phyloP scores from a whole-genome alignment of 2,113 vertebrate species.

The Bufo bufo region DNA sequence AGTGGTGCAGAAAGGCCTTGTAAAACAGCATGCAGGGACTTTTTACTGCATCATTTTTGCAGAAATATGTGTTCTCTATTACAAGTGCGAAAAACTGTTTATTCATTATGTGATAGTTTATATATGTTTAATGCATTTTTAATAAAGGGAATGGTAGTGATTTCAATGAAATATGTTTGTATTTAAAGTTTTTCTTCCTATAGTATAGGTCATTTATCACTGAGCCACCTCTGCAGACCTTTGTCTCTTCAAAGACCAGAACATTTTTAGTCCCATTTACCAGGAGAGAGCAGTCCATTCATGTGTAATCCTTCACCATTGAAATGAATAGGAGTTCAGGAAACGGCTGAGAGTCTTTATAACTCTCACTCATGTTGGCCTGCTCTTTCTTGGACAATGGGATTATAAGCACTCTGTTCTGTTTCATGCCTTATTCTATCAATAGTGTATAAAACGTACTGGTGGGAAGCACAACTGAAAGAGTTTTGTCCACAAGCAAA shows the following conservation, averaged over 20 bases:
- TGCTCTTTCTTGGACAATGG: too few species aligned
- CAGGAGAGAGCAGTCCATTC: not conserved
- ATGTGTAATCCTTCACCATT: not conserved
- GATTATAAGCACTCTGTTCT: too few species aligned
- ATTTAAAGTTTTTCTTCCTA: not conserved
- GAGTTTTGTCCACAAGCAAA: too few species aligned
- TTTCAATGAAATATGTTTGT: not conserved
- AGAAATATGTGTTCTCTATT: not conserved
- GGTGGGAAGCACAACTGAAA: too few species aligned
- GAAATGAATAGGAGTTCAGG: not conserved
- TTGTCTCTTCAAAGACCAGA: not conserved
- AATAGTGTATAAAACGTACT: too few species aligned
- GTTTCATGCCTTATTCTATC: too few species aligned
- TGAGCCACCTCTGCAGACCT: not conserved
- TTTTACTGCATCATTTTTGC: not conserved
- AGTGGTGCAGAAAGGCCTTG: not conserved
- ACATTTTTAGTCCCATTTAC: not conserved
- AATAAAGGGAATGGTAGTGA: not conserved
- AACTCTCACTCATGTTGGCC: too few species aligned
- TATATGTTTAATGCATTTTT: not conserved
- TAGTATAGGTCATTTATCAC: not conserved
- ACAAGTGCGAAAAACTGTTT: not conserved
- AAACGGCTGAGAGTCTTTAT: too few species aligned
- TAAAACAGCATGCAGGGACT: constrained; percentile 1
- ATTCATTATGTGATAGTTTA: not conserved